Percentiles rank a stretch among this genome's conserved stretches.
phyloP scores from a whole-genome alignment of 2,888 invertebrate genomes.

The Eubasilissa splendida region DNA sequence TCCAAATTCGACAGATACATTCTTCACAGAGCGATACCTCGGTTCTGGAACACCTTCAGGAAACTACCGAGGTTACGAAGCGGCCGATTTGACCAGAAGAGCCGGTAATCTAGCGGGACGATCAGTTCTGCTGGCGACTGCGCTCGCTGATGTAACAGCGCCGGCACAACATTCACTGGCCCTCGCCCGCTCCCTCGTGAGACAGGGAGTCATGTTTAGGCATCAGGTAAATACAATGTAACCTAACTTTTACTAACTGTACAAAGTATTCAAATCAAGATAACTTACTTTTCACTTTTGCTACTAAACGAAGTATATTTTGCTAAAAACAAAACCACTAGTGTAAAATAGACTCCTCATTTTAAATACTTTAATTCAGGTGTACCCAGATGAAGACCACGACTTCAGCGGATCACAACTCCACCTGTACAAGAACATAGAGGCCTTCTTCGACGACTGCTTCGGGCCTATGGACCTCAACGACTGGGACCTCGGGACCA shows the following conservation, averaged over 20 bases:
- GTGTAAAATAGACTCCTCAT: too few species aligned
- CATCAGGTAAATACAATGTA: conserved; percentile 77
- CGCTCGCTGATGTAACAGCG: conserved; percentile 87
- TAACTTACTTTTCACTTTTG: too few species aligned
- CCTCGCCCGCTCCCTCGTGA: conserved; percentile 86
- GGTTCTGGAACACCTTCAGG: conserved; percentile 82
- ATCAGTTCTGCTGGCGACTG: conserved; percentile 82
- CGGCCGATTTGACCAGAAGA: conserved; percentile 84
- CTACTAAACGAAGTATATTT: too few species aligned
- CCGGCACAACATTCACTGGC: conserved; percentile 92
- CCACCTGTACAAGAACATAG: conserved; percentile 89
- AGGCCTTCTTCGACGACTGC: conserved; percentile 89
- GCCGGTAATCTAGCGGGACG: conserved; percentile 83
- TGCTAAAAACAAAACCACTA: too few species aligned
- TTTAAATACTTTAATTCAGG: conserved; percentile 68
- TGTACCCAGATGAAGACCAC: conserved; percentile 91
- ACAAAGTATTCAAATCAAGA: too few species aligned
- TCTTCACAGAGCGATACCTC: conserved; percentile 92
- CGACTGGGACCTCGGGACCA: conserved; percentile 79
- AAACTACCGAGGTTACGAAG: conserved; percentile 80
- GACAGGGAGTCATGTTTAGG: conserved; percentile 85
- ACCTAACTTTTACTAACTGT: too few species aligned
- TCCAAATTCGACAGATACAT: conserved; percentile 77
- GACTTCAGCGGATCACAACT: conserved; percentile 80
- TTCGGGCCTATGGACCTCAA: conserved; percentile 82